Evolutionary conservation across 2,113 vertebrate species (phyloP).

Genomic region (Pseudorhombus dupliciocellatus): DNA sequence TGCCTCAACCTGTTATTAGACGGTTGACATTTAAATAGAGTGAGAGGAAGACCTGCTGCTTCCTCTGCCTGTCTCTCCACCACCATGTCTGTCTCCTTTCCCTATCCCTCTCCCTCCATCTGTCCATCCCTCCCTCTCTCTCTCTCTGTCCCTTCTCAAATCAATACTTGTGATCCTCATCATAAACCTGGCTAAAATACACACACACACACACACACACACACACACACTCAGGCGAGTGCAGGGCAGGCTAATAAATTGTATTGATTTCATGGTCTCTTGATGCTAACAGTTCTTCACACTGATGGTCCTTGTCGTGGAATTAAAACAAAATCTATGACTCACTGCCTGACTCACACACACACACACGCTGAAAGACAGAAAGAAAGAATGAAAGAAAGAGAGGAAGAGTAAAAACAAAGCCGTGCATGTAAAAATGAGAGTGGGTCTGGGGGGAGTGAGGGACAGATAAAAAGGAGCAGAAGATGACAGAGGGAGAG

Average conservation of each 20-base stretch:
- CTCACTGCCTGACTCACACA: slow-evolving; percentile 17
- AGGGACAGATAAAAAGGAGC: slow-evolving; percentile 60
- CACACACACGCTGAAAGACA: background rate
- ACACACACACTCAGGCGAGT: slow-evolving; percentile 21
- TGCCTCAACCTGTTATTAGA: slow-evolving; percentile 63
- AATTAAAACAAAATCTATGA: slow-evolving; percentile 86
- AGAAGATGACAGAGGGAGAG: slow-evolving; percentile 10
- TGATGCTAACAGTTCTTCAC: slow-evolving; percentile 72
- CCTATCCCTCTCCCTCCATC: slow-evolving; percentile 23
- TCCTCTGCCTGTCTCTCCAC: slow-evolving; percentile 34
- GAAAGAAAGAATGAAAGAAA: background rate
- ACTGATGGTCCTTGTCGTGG: slow-evolving; percentile 74
- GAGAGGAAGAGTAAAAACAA: background rate
- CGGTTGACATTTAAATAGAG: slow-evolving; percentile 76
- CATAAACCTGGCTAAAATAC: slow-evolving; percentile 65
- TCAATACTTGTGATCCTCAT: slow-evolving; percentile 69
- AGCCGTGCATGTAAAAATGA: slow-evolving; percentile 44
- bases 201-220: slow-evolving; percentile 26
- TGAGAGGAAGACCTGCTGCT: slow-evolving; percentile 28
- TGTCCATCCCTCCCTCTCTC: slow-evolving; percentile 28
- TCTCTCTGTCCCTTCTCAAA: slow-evolving; percentile 42
- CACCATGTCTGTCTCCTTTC: slow-evolving; percentile 10
- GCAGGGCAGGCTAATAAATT: slow-evolving; percentile 83
- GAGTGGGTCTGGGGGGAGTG: slow-evolving; percentile 47
- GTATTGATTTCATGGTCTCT: slow-evolving; percentile 83